Conservation (phyloP, 2,113 vertebrate species). For the Rostratula benghalensis region DNA sequence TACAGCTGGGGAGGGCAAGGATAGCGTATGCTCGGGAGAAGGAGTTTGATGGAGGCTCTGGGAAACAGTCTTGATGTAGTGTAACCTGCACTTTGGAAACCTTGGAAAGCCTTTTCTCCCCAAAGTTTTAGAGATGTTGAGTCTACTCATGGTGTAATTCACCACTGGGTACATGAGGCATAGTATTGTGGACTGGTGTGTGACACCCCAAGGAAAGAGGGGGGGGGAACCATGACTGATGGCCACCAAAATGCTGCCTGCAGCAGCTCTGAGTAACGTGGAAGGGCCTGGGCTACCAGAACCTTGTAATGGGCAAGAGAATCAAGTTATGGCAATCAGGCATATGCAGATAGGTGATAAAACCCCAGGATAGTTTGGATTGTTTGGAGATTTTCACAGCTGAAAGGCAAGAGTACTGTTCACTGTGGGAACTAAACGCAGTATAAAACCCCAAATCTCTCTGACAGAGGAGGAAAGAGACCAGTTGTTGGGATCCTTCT, state of each 20-base stretch:
- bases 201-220: background rate
- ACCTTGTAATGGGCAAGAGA: background rate
- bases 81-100: background rate
- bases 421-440: background rate
- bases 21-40: background rate
- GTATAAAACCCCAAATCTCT: background rate
- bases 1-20: background rate
- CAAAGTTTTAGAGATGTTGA: background rate
- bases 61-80: background rate
- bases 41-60: background rate
- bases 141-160: background rate
- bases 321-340: background rate
- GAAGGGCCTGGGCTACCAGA: background rate
- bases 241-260: background rate
- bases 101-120: background rate
- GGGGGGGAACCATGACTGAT: fast-evolving
- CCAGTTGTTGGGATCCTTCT: background rate
- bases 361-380: background rate
- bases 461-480: background rate
- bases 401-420: background rate
- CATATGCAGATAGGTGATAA: constrained; percentile 6
- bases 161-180: fast-evolving
- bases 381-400: background rate
- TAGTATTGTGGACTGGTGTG: background rate
- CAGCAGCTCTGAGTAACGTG: background rate